These are phyloP conservation scores for Lycophotia porphyrea DNA, from an alignment of 2,888 invertebrate genomes.

Conservation along the genomic window DNA sequence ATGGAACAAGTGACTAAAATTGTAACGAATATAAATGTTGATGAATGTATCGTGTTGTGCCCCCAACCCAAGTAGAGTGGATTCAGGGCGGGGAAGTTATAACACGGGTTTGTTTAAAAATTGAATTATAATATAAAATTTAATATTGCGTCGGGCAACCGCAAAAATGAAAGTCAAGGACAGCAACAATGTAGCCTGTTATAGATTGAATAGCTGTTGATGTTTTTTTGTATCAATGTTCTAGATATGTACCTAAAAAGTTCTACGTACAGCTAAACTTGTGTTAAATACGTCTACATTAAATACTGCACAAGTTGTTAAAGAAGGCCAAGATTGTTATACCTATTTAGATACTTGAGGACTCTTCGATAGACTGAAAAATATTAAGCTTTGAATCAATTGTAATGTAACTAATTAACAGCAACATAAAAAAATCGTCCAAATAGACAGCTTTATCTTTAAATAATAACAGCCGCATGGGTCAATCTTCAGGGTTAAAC, in stretches of 20 bases:
- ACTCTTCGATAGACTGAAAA: slow-evolving; percentile 22
- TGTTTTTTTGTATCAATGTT: not conserved
- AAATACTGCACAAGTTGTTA: slow-evolving; percentile 10
- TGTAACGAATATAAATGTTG: too few species aligned
- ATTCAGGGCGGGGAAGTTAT: not conserved
- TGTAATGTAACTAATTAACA: not conserved
- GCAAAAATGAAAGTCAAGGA: not conserved
- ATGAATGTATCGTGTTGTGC: not conserved
- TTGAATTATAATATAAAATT: not conserved
- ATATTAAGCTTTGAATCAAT: not conserved
- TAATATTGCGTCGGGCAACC: not conserved
- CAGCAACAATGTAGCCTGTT: not conserved
- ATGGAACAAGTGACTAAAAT: not conserved
- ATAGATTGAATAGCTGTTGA: not conserved
- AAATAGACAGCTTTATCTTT: not conserved
- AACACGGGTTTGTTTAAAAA: not conserved
- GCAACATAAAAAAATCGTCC: not conserved
- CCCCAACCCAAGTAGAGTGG: too few species aligned
- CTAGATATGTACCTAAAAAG: not conserved
- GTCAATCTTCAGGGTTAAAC: too few species aligned
- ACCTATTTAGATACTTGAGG: slow-evolving; percentile 36
- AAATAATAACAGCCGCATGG: not conserved
- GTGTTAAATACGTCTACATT: slow-evolving; percentile 14
- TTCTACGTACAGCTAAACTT: slow-evolving; percentile 13
- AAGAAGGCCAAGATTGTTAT: not conserved